Percentiles rank a stretch among this genome's conserved stretches.
Conservation (phyloP, 2,797 vertebrate species). For the Mergus octosetaceus region DNA sequence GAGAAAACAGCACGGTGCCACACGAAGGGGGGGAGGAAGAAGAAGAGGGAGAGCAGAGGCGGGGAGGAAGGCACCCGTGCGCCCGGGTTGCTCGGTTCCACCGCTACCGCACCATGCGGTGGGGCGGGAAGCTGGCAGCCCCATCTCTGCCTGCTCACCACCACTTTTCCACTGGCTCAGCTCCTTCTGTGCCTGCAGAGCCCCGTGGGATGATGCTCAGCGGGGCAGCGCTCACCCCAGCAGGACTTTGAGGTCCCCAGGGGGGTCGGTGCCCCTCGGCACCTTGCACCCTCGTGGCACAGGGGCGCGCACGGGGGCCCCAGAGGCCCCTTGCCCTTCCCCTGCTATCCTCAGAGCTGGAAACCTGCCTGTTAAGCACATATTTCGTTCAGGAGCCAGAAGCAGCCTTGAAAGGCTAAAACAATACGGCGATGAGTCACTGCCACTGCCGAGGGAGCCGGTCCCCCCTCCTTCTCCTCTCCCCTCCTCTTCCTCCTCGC, state of each 20-base stretch:
- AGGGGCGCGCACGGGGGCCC: neutral
- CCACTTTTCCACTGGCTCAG: neutral
- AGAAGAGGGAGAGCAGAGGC: neutral
- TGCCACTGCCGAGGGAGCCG: accelerated
- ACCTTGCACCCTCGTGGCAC: neutral
- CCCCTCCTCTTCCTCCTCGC: neutral
- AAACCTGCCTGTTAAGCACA: neutral
- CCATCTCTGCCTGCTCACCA: neutral
- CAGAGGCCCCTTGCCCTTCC: neutral
- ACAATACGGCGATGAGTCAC: neutral
- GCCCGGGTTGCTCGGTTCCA: neutral
- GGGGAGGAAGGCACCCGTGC: neutral
- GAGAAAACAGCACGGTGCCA: neutral
- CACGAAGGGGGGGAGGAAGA: neutral
- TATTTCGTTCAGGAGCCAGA: constrained; percentile 19
- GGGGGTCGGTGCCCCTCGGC: neutral
- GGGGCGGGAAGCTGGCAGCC: neutral
- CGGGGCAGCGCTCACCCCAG: accelerated
- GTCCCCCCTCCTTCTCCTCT: neutral
- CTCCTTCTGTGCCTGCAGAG: neutral
- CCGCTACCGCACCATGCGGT: accelerated
- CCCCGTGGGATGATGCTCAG: accelerated
- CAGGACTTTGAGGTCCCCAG: accelerated
- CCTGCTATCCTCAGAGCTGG: accelerated
- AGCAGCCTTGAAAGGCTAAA: neutral